Evolutionary conservation across 35 echinoderm and acorn worm species (phyloP), one percentile per base, ranked within the genome.

Genomic region (Heliocidaris tuberculata): DNA sequence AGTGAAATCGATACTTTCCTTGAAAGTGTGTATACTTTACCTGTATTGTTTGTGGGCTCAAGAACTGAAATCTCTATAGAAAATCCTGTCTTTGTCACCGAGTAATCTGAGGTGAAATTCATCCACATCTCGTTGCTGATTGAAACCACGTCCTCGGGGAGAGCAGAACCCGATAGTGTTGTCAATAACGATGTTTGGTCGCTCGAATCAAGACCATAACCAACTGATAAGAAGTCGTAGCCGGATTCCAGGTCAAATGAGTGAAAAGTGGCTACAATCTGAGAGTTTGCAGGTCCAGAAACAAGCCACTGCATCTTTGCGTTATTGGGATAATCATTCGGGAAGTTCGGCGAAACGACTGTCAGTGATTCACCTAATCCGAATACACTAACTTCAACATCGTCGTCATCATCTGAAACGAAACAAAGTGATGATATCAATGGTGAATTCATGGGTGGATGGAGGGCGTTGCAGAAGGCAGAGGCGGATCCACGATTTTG

Each of bases 121-220:
- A 92, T 7, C 90, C 90, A 92, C 90, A 92, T 92, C 47, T 92
- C 90, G 49, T 92, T 48, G 90, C 10, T 92, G 90, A 16, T 42
- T 12, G 90, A 92, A 10, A 30, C 49, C 16, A 92, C 49, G 4
- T 48, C 90, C 24, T 48, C 90, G 12, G 90, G 90, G 29, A 92
- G 48, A 48, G 11, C 31, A 17, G 24, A 29, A 48, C 90, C 90
- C 11, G 90, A 42, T 11, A 92, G 90, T 17, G 12, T 42, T 13
- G 31, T 27, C 8, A 92, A 27, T 48, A 42, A 7, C n/a, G 90
- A 49, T 11, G 42, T 52, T n/a, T n/a, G 30, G 21, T 92, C 90
- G 24, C 49, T 48, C 10, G 90, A 24, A 92, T 92, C 90, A 48
- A 92, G 90, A 48, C 90, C 90, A 2, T 11, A 54, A 54, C 90